Base-by-base conservation (phyloP, 37 sponge, comb jelly and placozoan genomes). In the Lycopodina hypogea region DNA sequence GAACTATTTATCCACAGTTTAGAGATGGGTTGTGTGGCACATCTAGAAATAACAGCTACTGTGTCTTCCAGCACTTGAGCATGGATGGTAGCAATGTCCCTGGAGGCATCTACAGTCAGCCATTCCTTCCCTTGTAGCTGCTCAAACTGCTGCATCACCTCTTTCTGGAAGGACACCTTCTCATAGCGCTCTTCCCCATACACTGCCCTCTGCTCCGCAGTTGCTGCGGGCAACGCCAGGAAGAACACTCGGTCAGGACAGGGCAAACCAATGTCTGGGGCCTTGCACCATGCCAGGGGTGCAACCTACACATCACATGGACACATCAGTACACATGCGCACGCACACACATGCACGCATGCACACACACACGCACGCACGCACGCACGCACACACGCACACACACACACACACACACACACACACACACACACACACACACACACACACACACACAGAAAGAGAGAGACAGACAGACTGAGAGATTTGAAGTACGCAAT, bases 121-220 rank as follows among this genome's bases (percentile, higher is more conserved):
- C 96, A 95, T 23, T 63, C 51, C 0, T 29, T 30, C 9, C 81
- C 86, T 26, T 60, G 63, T 41, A 95, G 69, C 11, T 29, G 33
- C 38, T 89, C 67, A 66, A 80, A 95, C 56, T 75, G 66, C 19
- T 73, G 42, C 34, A 48, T 36, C 18, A 89, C 95, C 24, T 68
- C 28, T n/a, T 68, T 11, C 60, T 95, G 96, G 52, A 95, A 90
- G 9, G 56, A 65, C 7, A 66, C 59, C 50, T 76, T 74, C 40
- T 95, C 96, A 77, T 95, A 95, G 2, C 96, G 84, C 69, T 95
- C 96, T n/a, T 26, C 72, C 0, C 96, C 96, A 84, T 75, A 95
- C 39, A 68, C 65, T 7, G 58, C 82, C 56, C 96, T 76, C 34
- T 77, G 23, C 68, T 72, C 45, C 22, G 94, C 94, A 17, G 55